Evolutionary conservation across 2,113 vertebrate genomes (phyloP), one percentile per base, ranked within the genome.

Genomic region (Gallinago jamesoni): DNA sequence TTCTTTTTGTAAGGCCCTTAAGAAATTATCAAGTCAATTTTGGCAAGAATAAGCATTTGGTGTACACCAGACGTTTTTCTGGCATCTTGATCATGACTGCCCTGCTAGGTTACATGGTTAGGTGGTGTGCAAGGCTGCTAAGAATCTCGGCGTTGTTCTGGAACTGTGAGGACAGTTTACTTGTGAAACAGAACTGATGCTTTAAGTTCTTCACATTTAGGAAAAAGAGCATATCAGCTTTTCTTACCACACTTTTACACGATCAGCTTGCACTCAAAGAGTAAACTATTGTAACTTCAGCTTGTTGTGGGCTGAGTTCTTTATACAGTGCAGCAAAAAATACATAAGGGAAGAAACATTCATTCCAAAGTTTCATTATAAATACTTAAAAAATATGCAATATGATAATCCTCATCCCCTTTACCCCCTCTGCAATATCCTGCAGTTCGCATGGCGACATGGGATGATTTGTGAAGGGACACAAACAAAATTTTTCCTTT

Each of bases 141-240:
- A 94, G 78, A 76, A 91, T 35, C 45, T 90, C 73, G 72, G 48
- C 67, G 48, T 47, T 72, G 14, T 31, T 72, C 53, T 75, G 28
- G n/a, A 91, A 48, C 45, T 33, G 18, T 39, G 28, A 74, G 31
- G 33, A 96, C 82, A 84, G 68, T 86, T 94, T 94, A 62, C 76
- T 72, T 75, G 35, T 75, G 33, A 92, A 85, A 55, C 37, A 96
- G 77, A 97, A 94, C 53, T 89, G 73, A 77, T 87, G 41, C 30
- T 95, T 87, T 84, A 94, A 84, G 43, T 83, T 95, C 93, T 96
- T 63, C 86, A 59, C 7, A 9, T 93, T 96, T 93, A 95, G 93
- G 85, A 97, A 95, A 95, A 43, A 45, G 31, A 77, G 30, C 24
- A 52, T 74, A 83, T 19, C 55, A 90, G 64, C n/a, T 97, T 98